Conservation (phyloP, 2,113 vertebrate species). For the Saguinus imperator region DNA sequence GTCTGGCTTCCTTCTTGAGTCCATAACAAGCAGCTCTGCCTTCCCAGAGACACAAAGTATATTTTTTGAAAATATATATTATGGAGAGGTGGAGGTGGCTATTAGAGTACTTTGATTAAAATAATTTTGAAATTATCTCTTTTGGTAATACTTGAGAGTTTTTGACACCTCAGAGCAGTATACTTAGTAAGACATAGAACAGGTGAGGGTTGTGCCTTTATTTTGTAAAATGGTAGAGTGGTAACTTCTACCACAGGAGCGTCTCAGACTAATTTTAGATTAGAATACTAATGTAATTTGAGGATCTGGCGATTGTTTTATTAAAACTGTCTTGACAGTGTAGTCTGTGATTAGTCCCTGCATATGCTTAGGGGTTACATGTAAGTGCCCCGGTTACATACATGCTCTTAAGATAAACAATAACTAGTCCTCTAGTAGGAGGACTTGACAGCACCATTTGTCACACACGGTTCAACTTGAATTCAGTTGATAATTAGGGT, state of each 20-base stretch:
- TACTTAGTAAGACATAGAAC: background rate
- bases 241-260: background rate
- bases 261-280: background rate
- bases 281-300: background rate
- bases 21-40: no score
- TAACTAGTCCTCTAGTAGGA: background rate
- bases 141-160: background rate
- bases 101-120: background rate
- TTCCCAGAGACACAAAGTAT: background rate
- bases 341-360: background rate
- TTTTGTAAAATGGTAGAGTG: background rate
- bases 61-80: constrained; percentile 3
- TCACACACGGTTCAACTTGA: background rate
- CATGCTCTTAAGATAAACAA: background rate
- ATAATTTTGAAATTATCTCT: background rate
- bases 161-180: background rate
- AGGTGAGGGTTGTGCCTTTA: background rate
- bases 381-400: background rate
- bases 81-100: background rate
- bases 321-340: background rate
- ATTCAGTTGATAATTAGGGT: background rate
- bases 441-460: background rate
- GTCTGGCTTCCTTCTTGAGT: no score
- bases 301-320: background rate
- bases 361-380: background rate